Evolutionary conservation across 1,140 invertebrate genomes (phyloP).

Genomic region (Thereuonema tuberculata): DNA sequence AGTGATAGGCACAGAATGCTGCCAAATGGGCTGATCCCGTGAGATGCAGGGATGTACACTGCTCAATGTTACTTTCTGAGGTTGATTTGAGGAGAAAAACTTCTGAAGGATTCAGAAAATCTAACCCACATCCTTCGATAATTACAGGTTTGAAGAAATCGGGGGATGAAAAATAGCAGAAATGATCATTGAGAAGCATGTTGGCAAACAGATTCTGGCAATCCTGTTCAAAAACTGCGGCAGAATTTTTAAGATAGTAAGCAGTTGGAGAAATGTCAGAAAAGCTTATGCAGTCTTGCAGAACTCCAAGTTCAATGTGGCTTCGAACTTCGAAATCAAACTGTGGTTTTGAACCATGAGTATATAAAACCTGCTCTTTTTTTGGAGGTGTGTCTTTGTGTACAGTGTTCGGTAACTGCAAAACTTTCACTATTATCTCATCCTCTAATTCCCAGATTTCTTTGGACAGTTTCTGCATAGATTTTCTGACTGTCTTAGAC

Average conservation of each 20-base stretch:
- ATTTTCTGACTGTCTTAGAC: no score
- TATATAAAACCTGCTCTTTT: constrained; percentile 33
- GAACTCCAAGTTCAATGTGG: constrained; percentile 43
- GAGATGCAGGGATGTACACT: constrained; percentile 41
- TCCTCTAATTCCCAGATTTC: no score
- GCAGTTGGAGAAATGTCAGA: constrained; percentile 40
- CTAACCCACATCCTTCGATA: constrained; percentile 47
- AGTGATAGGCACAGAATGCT: constrained; percentile 47
- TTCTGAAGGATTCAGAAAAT: constrained; percentile 37
- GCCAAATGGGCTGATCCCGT: constrained; percentile 45
- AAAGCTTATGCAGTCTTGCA: constrained; percentile 27
- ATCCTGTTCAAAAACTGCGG: constrained; percentile 47
- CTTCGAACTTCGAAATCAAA: constrained; percentile 20
- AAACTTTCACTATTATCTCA: no score
- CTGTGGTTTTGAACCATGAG: constrained; percentile 27
- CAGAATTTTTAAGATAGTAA: constrained; percentile 46
- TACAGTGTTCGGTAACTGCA: constrained; percentile 51
- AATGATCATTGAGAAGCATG: constrained; percentile 35
- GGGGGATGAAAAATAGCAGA: constrained; percentile 42
- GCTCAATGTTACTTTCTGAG: constrained; percentile 30
- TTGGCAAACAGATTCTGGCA: constrained; percentile 37
- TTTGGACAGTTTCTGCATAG: no score
- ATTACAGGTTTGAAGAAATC: constrained; percentile 51
- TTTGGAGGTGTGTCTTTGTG: constrained; percentile 43
- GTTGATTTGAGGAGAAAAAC: constrained; percentile 37